phyloP scores from a whole-genome alignment of 2,113 vertebrate species.

The Astur gentilis region DNA sequence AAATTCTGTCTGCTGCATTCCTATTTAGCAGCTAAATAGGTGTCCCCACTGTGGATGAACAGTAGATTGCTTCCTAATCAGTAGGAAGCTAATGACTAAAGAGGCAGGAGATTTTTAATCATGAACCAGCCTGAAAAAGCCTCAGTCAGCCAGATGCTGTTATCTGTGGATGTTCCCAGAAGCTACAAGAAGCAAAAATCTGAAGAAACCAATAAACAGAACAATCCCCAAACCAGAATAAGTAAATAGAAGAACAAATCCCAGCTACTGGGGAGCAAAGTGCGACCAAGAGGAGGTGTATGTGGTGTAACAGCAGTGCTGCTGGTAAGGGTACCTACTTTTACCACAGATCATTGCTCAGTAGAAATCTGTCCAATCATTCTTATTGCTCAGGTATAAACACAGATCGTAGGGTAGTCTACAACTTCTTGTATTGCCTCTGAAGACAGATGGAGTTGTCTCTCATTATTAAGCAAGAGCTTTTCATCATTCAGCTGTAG shows the following conservation, averaged over 20 bases:
- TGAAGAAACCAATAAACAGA: not conserved
- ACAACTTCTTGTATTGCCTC: not conserved
- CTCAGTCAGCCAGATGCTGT: not conserved
- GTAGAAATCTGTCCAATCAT: not conserved
- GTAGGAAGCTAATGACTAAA: not conserved
- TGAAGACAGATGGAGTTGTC: not conserved
- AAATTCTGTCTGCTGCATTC: not conserved
- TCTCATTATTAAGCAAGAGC: not conserved
- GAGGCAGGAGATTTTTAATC: not conserved
- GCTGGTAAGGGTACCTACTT: not conserved
- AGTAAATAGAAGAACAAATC: not conserved
- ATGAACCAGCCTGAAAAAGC: not conserved
- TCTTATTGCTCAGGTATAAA: not conserved
- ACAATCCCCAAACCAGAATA: not conserved
- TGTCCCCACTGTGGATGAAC: not conserved
- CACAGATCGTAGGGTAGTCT: accelerated
- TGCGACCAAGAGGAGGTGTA: accelerated
- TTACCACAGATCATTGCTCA: not conserved
- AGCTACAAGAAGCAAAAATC: not conserved
- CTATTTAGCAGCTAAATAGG: not conserved
- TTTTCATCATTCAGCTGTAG: not conserved
- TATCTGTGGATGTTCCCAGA: not conserved
- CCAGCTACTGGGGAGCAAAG: not conserved
- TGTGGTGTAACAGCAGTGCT: not conserved
- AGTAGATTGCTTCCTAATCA: not conserved